Evolutionary conservation across 2,113 vertebrate species (phyloP), one percentile per base, ranked within the genome.

Genomic region (Crotalus horridus): DNA sequence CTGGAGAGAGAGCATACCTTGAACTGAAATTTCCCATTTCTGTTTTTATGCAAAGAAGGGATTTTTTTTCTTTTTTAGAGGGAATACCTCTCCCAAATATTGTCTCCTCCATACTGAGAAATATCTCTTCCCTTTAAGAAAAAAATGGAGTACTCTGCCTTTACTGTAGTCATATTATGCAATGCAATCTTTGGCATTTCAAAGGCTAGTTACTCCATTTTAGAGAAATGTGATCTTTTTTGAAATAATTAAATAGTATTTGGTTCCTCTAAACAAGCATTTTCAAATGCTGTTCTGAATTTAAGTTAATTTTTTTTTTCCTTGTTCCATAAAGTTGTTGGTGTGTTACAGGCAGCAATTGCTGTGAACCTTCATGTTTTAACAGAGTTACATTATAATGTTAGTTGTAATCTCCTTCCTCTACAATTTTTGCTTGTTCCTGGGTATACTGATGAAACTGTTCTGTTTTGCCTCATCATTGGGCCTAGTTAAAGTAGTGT

Each of bases 401-500:
- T 8, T 43, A 6, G 10, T 23, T 26, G 21, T 12, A n/a, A 1
- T 17, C 33, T 20, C 55, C 8, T 11, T 81, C 64, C 74, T 43
- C 17, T 81, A 43, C 74, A 8, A 81, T 81, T 81, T 81, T 81
- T 81, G 33, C 33, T 39, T 81, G 33, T 21, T 48, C 23, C 21
- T 24, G 17, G 54, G 56, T 39, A 20, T 26, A 21, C 9, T n/a
- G 10, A 85, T 81, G 9, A 33, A 23, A 20, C 20, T 81, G 6
- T 59, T 88, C 48, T 88, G n/a, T 92, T 61, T 24, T 90, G 92
- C 89, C 43, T 64, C 86, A 90, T 90, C 88, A 90, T 39, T 21
- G 74, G 92, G 92, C 92, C 89, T 90, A 54, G 29, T 81, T 64
- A 64, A 64, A 86, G 86, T 86, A n/a, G 74, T 54, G 7, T 29